Base-by-base conservation (phyloP, 2,888 invertebrate species). In the Xanthostigma xanthostigma region DNA sequence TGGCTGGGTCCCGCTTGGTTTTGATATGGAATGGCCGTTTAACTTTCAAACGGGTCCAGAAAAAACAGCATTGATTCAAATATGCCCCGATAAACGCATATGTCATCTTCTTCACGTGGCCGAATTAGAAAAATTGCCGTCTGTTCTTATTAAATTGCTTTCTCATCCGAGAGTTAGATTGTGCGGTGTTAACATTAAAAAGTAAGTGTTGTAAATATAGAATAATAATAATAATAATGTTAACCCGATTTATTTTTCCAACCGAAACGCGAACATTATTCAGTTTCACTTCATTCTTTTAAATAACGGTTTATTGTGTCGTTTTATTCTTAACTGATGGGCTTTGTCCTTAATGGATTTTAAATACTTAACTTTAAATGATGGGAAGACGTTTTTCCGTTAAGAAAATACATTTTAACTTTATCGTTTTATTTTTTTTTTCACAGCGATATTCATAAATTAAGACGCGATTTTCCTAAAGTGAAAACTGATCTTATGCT, bases 21-120 rank as follows among this genome's bases (percentile, higher is more conserved):
- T 81, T 58, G 81, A 80, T 58, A 67, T 79, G 62, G 80, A 81
- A 60, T 81, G 80, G 80, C 78, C 78, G 6, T 78, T 79, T 56
- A 70, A 64, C 49, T 79, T 72, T 57, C 65, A 73, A 63, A 74
- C 73, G 1, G 78, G 77, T 5, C 64, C 74, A 17, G 76, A 74
- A 2, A 78, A 73, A 63, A 72, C 76, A 1, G 72, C 79, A 0
- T 66, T 80, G 2, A 75, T 78, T 44, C 81, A 81, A 63, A 68
- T 81, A 44, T 78, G 78, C 57, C 65, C 73, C 3, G 68, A 74
- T 12, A 63, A 70, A 42, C 57, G 62, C 12, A 60, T 64, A 36
- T 79, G 79, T 56, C 73, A 75, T 59, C 59, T 80, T 3, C 69
- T 79, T 42, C 78, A 80, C 53, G 60, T 80, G 11, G 70, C 68